Base-by-base conservation (phyloP, 2,888 invertebrate genomes). In the Dione vanillae region DNA sequence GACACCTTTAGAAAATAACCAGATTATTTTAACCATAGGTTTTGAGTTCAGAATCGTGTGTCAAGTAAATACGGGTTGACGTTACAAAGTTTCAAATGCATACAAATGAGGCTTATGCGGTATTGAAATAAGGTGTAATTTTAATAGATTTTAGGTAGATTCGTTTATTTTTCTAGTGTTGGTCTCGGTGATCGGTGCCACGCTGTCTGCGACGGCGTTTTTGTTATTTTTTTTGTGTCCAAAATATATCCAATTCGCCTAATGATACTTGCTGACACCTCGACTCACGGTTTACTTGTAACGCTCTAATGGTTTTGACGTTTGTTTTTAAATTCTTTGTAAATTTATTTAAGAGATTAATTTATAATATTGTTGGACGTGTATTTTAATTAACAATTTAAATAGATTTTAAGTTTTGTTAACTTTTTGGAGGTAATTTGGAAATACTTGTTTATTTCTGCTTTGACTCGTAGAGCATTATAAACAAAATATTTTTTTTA, bases 121-220 rank as follows among this genome's bases (percentile, higher is more conserved):
- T 1, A n/a, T 1, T 41, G 0, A 6, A 27, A 20, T 75, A 78
- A 70, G 72, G 76, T 76, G 72, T n/a, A 65, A 40, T 41, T 54
- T 54, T 11, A 19, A 14, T 40, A 11, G 19, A 45, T 70, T 62
- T 51, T 27, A 81, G 82, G 35, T 14, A 16, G 52, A 80, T 77
- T 79, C 79, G 80, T 83, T 19, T 70, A 49, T 59, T 65, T 67
- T 70, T 69, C 51, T 65, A 65, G 62, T 43, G 37, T 20, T 43
- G 20, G 43, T 49, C 35, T 41, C 41, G 52, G 78, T 81, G 90
- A 88, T 80, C 82, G 91, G 91, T 86, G 91, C 91, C 91, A 90
- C 80, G 87, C 91, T 87, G 91, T 92, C 91, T 92, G 86, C 79
- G 74, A 69, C 68, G 62, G 71, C 72, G 76, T 79, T 82, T 87